phyloP scores from a whole-genome alignment of 2,888 invertebrate species.

The Slavum lentiscoides region DNA sequence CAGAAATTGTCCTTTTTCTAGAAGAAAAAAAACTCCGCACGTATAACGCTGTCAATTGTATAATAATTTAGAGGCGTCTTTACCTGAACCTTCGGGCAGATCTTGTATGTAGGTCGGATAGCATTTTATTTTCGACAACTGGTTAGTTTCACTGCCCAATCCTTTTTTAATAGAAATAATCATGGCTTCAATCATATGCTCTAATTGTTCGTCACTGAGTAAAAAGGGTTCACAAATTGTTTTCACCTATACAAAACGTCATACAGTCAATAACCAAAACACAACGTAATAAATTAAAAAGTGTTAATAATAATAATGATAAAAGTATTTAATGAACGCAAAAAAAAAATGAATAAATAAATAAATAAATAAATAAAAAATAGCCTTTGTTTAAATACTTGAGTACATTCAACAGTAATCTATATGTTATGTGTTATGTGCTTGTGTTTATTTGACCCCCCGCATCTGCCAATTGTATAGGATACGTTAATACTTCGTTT shows the following conservation, averaged over 20 bases:
- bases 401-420: too few relatives aligned
- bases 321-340: too few relatives aligned
- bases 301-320: too few relatives aligned
- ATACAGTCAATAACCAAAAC: too few relatives aligned
- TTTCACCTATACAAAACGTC: constrained; percentile 67
- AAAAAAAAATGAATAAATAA: too few relatives aligned
- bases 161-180: constrained; percentile 78
- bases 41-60: not conserved
- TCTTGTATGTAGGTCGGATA: constrained; percentile 94
- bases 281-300: too few relatives aligned
- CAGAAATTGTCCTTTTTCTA: constrained; percentile 88
- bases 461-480: too few relatives aligned
- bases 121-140: constrained; percentile 83
- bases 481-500: too few relatives aligned
- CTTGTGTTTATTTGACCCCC: too few relatives aligned
- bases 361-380: too few relatives aligned
- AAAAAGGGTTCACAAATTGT: constrained; percentile 83
- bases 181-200: constrained; percentile 75
- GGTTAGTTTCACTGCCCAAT: constrained; percentile 75
- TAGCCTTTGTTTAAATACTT: too few relatives aligned
- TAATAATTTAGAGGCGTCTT: constrained; percentile 43
- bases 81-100: constrained; percentile 90
- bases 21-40: not conserved
- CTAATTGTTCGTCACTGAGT: constrained; percentile 73
- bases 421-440: too few relatives aligned